A percentile compares a stretch with the other conserved stretches of the same genome.
Evolutionary conservation across 2,888 invertebrate genomes (phyloP).

Genomic region (Neocrepidodera transversa): DNA sequence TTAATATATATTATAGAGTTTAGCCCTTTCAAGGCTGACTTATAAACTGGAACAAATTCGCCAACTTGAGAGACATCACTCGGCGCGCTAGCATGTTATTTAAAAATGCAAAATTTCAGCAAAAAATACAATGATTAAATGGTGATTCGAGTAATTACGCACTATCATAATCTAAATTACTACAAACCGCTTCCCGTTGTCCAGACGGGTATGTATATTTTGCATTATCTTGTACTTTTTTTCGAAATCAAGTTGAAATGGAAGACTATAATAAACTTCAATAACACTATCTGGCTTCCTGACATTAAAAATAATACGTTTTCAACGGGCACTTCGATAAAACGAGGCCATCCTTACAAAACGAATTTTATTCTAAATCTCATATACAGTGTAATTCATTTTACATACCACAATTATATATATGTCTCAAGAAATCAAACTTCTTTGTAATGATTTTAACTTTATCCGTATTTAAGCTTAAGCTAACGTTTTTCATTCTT

Average conservation of each 20-base stretch:
- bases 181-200: conserved; percentile 47
- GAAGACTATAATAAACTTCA: conserved; percentile 47
- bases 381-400: background rate
- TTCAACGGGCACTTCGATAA: conserved; percentile 38
- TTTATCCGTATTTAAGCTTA: too few species aligned
- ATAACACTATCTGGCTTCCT: conserved; percentile 49
- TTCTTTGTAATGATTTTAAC: too few species aligned
- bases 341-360: conserved; percentile 41
- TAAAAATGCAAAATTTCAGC: conserved; percentile 34
- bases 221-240: conserved; percentile 48
- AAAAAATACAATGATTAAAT: conserved; percentile 40
- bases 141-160: conserved; percentile 48
- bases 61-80: conserved; percentile 25
- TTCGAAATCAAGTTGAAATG: conserved; percentile 48
- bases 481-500: too few species aligned
- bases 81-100: conserved; percentile 34
- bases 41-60: conserved; percentile 47
- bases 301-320: conserved; percentile 52
- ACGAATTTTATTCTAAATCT: conserved; percentile 40
- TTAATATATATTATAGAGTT: conserved; percentile 33
- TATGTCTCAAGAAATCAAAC: too few species aligned
- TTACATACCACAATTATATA: too few species aligned
- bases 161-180: conserved; percentile 49
- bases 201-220: conserved; percentile 39
- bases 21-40: conserved; percentile 36